Conservation (phyloP, 2,888 invertebrate genomes). For the Euplexia lucipara region DNA sequence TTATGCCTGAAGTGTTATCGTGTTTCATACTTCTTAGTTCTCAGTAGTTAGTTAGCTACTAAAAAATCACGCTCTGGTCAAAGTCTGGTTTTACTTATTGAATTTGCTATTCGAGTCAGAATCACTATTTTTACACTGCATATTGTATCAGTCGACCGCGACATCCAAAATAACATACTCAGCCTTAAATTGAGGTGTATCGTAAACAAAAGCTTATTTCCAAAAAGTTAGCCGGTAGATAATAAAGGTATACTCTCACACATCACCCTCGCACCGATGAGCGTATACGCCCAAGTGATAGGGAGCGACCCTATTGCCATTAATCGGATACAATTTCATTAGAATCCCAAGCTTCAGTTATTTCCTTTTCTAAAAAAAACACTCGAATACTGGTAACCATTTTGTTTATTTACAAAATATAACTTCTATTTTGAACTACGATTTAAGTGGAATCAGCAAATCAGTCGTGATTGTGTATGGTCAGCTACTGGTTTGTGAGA, state of each 20-base stretch:
- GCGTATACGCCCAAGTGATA: slow-evolving; percentile 41
- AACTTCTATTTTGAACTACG: rapidly evolving
- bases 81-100: no score
- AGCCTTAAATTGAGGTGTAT: slow-evolving; percentile 8
- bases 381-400: background rate
- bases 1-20: no score
- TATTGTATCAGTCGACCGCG: background rate
- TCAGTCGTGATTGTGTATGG: background rate
- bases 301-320: slow-evolving; percentile 35
- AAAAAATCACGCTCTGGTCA: no score
- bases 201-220: slow-evolving; percentile 25
- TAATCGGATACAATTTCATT: slow-evolving; percentile 47
- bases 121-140: background rate
- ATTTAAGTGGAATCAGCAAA: background rate
- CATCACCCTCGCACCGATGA: slow-evolving; percentile 40
- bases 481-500: no score
- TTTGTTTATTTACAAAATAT: background rate
- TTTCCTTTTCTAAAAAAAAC: background rate
- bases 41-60: no score
- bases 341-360: slow-evolving; percentile 20
- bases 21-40: no score
- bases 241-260: slow-evolving; percentile 25
- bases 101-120: no score
- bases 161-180: background rate
- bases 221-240: slow-evolving; percentile 20